Percentiles rank a stretch among this genome's conserved stretches.
Evolutionary conservation across 2,888 invertebrate species (phyloP).

Genomic region (Leptura quadrifasciata): DNA sequence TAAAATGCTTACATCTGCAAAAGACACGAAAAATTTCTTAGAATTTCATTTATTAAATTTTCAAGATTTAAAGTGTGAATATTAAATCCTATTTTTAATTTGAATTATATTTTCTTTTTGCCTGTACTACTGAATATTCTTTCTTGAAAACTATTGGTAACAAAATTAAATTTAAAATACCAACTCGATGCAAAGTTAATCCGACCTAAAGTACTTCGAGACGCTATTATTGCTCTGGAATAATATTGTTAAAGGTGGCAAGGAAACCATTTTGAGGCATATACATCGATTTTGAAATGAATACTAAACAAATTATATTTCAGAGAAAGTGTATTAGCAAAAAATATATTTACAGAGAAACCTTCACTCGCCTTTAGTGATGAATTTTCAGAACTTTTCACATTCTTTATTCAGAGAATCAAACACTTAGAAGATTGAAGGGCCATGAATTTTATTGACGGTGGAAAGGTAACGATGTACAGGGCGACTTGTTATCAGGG

Average conservation of each 20-base stretch:
- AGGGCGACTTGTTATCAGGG: no score
- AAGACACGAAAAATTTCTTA: slow-evolving; percentile 18
- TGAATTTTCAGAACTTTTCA: no score
- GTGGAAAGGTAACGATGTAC: no score
- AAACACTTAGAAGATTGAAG: no score
- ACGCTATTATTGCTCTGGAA: not conserved
- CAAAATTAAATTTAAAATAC: slow-evolving; percentile 3
- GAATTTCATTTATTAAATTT: slow-evolving; percentile 29
- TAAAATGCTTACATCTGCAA: slow-evolving; percentile 24
- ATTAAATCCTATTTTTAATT: slow-evolving; percentile 29
- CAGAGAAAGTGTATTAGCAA: not conserved
- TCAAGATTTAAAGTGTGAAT: slow-evolving; percentile 22
- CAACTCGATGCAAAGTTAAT: not conserved
- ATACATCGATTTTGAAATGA: not conserved
- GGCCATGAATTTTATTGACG: no score
- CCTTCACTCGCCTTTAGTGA: no score
- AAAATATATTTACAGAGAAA: not conserved
- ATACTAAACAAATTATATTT: not conserved
- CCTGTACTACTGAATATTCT: not conserved
- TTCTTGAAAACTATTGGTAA: not conserved
- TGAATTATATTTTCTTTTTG: slow-evolving; percentile 13
- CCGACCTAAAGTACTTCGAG: not conserved
- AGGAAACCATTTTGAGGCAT: not conserved
- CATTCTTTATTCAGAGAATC: no score
- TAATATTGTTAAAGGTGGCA: not conserved